Base-by-base conservation (phyloP, 2,113 vertebrate species). In the Sporophila hypoxantha region DNA sequence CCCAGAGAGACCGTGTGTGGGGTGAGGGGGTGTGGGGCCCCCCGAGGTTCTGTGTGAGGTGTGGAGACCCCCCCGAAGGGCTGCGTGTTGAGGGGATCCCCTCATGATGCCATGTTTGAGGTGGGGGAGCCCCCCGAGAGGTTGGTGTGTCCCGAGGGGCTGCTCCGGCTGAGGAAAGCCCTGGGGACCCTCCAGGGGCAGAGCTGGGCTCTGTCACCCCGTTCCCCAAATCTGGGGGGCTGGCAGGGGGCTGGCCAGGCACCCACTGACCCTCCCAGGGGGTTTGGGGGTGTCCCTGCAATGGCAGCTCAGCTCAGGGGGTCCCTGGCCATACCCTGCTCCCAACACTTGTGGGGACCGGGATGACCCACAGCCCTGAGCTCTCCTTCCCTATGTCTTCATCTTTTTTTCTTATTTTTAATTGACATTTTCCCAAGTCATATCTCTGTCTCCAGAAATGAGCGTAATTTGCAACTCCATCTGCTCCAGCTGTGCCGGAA, bases 321-420 rank as follows among this genome's bases (percentile, higher is more conserved):
- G 7, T 62, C 53, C 37, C 10, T 47, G 83, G 20, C 17, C 32
- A 6, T 27, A 4, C 17, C 9, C 30, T 49, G 74, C 36, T 78
- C 22, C 47, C 5, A 3, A 0, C 22, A 17, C 5, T 1, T 8
- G 6, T 18, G 34, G 34, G 37, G 14, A 71, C 18, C 67, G 14
- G 78, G 7, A 7, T 0, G 0, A 16, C 19, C 25, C 34, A 4
- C 37, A 44, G 30, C 9, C 50, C 8, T 2, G 23, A 50, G 62
- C 17, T 88, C n/a, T 17, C 15, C 27, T 27, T 76, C 25, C 0
- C 16, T 5, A 1, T 14, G 5, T 14, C 2, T n/a, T 23, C 18
- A 70, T 20, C 9, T 3, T 6, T 12, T 7, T 32, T 29, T 29
- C 6, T 50, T 23, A 4, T 49, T 50, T 66, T 36, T 6, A 36